Evolutionary conservation across 2,888 invertebrate species (phyloP), one percentile per base, ranked within the genome.

Genomic region (Marasmarcha lunaedactyla): DNA sequence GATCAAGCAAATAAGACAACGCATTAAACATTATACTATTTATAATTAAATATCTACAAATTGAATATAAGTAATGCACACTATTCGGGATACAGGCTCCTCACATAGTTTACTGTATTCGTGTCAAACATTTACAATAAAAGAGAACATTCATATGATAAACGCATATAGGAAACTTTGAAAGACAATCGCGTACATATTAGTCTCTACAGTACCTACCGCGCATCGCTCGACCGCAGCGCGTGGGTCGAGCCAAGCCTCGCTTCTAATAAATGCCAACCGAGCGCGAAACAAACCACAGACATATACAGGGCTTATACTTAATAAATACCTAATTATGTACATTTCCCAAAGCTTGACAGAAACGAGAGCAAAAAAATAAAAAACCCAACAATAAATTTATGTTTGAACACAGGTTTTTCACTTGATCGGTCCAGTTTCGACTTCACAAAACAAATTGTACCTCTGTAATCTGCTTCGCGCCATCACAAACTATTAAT

Each of bases 41-140:
- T 73, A 79, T 79, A 79, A 79, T 81, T 81, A 81, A 73, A 77
- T 83, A 83, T 81, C 83, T 83, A 81, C 83, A 83, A 78, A 77
- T 79, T 69, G 76, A 74, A 77, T 70, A 68, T 69, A 74, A 70
- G 65, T 64, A 76, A 76, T 78, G 77, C 78, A 71, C 69, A 68
- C 77, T 73, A 76, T 71, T 55, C 50, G 66, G 71, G 67, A 68
- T 65, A 66, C 67, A 58, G 58, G 58, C 60, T 66, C 65, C 71
- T 55, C 59, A 63, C 57, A 64, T 52, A 59, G 55, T 57, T 56
- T 59, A 64, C 69, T 61, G 68, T 60, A 62, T 59, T 63, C 56
- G 59, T 53, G 54, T 57, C 68, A 74, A 79, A 78, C 77, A 79
- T 79, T 79, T 79, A 81, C 78, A 81, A 79, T 78, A 79, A 77